Conservation (phyloP, 2,888 invertebrate genomes). For the Limnephilus lunatus region DNA sequence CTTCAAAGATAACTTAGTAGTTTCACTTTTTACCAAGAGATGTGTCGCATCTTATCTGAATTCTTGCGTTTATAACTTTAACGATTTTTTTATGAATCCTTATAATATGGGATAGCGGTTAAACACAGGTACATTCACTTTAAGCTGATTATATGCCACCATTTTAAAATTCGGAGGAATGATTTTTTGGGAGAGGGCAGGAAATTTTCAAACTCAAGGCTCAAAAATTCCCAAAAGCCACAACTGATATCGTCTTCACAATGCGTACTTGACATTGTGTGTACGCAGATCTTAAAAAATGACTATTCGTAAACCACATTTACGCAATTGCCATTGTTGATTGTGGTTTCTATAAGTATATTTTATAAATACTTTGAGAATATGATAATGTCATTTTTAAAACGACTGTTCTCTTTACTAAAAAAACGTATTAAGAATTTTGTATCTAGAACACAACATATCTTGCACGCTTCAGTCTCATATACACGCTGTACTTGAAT, state of each 20-base stretch:
- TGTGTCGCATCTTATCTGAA: no score
- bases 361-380: not conserved
- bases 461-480: constrained; percentile 26
- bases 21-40: no score
- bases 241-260: not conserved
- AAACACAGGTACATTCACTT: no score
- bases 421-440: constrained; percentile 6
- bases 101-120: no score
- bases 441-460: constrained; percentile 5
- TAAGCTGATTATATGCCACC: no score
- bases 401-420: not conserved
- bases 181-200: no score
- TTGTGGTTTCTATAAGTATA: not conserved
- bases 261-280: not conserved
- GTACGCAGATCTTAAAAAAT: not conserved
- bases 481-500: constrained; percentile 14
- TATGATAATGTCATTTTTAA: not conserved
- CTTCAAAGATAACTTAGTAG: no score
- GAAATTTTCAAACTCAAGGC: no score
- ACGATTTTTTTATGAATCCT: no score
- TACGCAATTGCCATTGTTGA: not conserved
- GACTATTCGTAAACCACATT: not conserved
- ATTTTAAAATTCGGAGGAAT: no score
- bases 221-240: no score
- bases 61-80: no score